A percentile compares a stretch with the other conserved stretches of the same genome.
These are phyloP conservation scores for Caligus rogercresseyi DNA, from an alignment of 1,140 invertebrate genomes.

Conservation along the genomic window DNA sequence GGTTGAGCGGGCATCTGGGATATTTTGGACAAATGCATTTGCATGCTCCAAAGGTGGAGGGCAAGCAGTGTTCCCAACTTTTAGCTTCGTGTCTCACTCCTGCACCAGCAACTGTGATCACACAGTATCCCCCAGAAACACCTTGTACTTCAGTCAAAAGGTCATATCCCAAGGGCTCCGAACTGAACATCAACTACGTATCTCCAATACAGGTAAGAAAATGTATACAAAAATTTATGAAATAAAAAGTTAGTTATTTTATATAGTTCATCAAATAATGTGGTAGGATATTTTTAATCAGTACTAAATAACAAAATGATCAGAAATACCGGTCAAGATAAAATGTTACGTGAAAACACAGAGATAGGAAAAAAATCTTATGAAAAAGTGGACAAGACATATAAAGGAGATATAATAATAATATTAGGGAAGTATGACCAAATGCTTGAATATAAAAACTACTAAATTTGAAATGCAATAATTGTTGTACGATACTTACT, in stretches of 20 bases:
- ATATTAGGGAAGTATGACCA: no score
- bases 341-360: no score
- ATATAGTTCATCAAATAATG: no score
- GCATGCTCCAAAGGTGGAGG: conserved; percentile 11
- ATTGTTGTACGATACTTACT: no score
- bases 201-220: conserved; percentile 15
- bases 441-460: no score
- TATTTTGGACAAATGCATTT: conserved; percentile 19
- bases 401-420: no score
- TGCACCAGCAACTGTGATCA: conserved; percentile 12
- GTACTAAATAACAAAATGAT: no score
- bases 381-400: no score
- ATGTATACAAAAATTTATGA: neutral
- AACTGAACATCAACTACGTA: conserved; percentile 17
- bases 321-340: no score
- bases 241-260: neutral
- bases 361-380: no score
- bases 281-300: no score
- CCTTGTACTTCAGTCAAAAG: conserved; percentile 14
- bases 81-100: conserved; percentile 17
- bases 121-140: conserved; percentile 1
- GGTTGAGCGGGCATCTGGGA: conserved; percentile 12
- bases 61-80: conserved; percentile 14
- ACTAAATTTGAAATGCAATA: no score
- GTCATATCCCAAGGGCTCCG: conserved; percentile 3